A percentile compares a stretch with the other conserved stretches of the same genome.
Evolutionary conservation across 2,888 invertebrate species (phyloP).

Genomic region (Drosophila vallismaia): DNA sequence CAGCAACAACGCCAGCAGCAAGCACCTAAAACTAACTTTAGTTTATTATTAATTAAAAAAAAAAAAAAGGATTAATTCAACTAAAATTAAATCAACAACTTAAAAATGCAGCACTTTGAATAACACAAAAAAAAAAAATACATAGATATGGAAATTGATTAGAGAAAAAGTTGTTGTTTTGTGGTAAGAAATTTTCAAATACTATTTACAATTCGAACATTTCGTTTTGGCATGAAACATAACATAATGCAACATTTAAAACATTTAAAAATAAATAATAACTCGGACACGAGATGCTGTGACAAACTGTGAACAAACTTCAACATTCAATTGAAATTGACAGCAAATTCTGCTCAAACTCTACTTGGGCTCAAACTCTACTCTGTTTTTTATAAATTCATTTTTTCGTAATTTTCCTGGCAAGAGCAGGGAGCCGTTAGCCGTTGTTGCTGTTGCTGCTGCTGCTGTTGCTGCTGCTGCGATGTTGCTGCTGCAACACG

Average conservation of each 20-base stretch:
- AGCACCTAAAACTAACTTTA: constrained; percentile 45
- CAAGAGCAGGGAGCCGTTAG: not conserved
- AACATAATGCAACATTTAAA: constrained; percentile 17
- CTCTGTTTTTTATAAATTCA: not conserved
- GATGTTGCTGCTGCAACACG: constrained; percentile 26
- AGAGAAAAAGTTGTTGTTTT: constrained; percentile 23
- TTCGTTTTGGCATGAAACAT: constrained; percentile 6
- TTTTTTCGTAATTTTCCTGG: not conserved
- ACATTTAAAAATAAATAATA: constrained; percentile 41
- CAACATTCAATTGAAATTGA: constrained; percentile 62
- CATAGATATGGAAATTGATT: constrained; percentile 21
- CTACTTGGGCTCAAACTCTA: not conserved
- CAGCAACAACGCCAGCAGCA: constrained; percentile 33
- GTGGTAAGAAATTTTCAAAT: constrained; percentile 2
- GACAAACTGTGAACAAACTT: constrained; percentile 52
- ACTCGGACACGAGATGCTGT: constrained; percentile 4
- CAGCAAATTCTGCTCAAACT: constrained; percentile 1
- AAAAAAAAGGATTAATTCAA: constrained; percentile 45
- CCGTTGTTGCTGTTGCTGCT: too few species aligned
- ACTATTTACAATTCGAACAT: constrained; percentile 22
- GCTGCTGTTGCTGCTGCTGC: constrained; percentile 14
- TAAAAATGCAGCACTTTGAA: constrained; percentile 54
- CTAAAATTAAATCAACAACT: constrained; percentile 79
- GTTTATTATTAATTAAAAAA: constrained; percentile 43
- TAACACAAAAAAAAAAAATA: constrained; percentile 33